These are phyloP conservation scores for Myotis planiceps DNA, from an alignment of 2,797 vertebrate genomes.

Conservation along the genomic window DNA sequence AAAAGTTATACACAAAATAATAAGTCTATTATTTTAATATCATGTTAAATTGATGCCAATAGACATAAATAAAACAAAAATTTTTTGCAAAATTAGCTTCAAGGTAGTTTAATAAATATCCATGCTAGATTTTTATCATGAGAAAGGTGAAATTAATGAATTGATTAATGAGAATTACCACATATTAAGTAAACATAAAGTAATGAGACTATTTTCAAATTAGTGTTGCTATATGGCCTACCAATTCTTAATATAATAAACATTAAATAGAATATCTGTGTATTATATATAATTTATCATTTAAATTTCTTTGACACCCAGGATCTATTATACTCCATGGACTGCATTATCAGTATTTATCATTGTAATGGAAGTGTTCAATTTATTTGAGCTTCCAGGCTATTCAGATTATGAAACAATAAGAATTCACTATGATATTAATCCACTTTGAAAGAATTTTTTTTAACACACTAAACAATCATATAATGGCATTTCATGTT, in stretches of 20 bases:
- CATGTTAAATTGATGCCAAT: not conserved
- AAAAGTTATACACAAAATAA: slow-evolving; percentile 41
- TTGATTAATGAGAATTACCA: slow-evolving; percentile 1
- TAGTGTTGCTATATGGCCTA: not conserved
- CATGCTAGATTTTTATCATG: not conserved
- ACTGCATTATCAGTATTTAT: not conserved
- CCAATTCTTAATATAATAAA: slow-evolving; percentile 46
- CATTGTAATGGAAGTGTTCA: slow-evolving; percentile 1
- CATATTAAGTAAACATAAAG: slow-evolving; percentile 30
- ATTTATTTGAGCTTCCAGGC: slow-evolving; percentile 10
- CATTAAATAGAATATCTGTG: not conserved
- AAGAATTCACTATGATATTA: slow-evolving; percentile 22
- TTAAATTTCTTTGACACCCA: not conserved
- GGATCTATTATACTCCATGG: not conserved
- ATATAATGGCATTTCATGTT: not conserved
- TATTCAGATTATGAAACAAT: slow-evolving; percentile 23
- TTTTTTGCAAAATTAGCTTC: slow-evolving; percentile 5
- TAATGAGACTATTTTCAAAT: slow-evolving; percentile 44
- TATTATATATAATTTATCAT: not conserved
- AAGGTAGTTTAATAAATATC: slow-evolving; percentile 31
- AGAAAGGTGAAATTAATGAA: slow-evolving; percentile 21
- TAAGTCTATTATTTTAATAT: slow-evolving; percentile 16
- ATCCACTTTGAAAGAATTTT: not conserved
- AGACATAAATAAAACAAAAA: slow-evolving; percentile 6
- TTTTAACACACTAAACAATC: slow-evolving; percentile 3